Percentiles rank a stretch among this genome's conserved stretches.
phyloP scores from a whole-genome alignment of 2,888 invertebrate species.

The Erebia epiphron region DNA sequence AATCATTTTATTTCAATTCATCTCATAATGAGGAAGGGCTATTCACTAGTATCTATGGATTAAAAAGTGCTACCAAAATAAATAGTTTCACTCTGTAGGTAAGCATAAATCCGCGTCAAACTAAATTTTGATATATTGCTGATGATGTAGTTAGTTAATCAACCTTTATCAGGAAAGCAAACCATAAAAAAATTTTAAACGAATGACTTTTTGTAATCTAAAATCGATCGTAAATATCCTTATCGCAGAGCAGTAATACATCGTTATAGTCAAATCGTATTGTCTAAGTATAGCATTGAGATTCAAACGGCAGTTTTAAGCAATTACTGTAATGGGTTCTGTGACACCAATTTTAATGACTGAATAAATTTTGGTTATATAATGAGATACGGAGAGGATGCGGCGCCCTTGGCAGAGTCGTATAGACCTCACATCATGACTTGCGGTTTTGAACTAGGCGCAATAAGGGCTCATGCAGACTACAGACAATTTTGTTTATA shows the following conservation, averaged over 20 bases:
- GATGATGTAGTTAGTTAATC: not conserved
- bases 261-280: conserved; percentile 12
- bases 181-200: not conserved
- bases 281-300: conserved; percentile 10
- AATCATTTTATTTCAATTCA: too few species aligned
- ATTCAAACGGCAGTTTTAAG: conserved; percentile 6
- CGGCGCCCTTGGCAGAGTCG: conserved; percentile 28
- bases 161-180: not conserved
- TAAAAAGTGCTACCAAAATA: too few species aligned
- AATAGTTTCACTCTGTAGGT: too few species aligned
- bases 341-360: conserved; percentile 30
- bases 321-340: conserved; percentile 22
- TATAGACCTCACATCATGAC: conserved; percentile 29
- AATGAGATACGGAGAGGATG: conserved; percentile 27
- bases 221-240: conserved; percentile 6
- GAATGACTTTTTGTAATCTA: conserved; percentile 7
- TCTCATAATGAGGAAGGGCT: too few species aligned
- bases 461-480: conserved; percentile 29
- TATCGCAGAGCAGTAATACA: conserved; percentile 7
- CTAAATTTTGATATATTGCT: not conserved
- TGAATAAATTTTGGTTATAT: conserved; percentile 12
- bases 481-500: not conserved
- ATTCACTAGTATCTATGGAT: too few species aligned
- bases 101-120: too few species aligned
- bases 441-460: conserved; percentile 39